Base-by-base conservation (phyloP, 64 coral and sea anemone species). In the Pocillopora damicornis region DNA sequence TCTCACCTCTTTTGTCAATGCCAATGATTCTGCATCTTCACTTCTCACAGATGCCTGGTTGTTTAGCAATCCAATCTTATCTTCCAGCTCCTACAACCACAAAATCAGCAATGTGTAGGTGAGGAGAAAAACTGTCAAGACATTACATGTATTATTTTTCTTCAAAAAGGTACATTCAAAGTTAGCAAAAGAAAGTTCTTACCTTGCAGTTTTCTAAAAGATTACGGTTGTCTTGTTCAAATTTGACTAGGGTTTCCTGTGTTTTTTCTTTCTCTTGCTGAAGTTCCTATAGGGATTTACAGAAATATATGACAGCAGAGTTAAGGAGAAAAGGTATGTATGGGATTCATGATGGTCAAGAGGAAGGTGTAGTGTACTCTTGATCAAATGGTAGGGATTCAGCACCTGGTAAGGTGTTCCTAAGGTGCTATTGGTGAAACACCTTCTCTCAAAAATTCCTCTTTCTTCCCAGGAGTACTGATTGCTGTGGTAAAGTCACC, bases 191-290 rank as follows among this genome's bases (percentile, higher is more conserved):
- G 61, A 83, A 15, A 68, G 5, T 68, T 62, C 62, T 30, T 37
- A 93, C 95, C 92, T 94, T 91, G 62, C 95, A 98, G 16, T 76
- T 91, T 73, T 94, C 86, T 11, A 86, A 69, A 59, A 98, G 87
- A 35, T 94, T 67, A 23, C 86, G 80, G n/a, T 88, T 87, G 15
- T 98, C 95, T 89, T 88, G 80, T 51, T 91, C 92, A 68, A 93
- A 59, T 58, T 94, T 94, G 51, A 86, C 76, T 59, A 98, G 26
- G 66, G 74, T 91, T 76, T 79, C 79, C 76, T 86, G 74, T 35
- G 62, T 86, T 34, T 94, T 75, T 89, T 98, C 95, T 81, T 87
- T 91, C 63, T 98, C 92, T 42, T 82, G 26, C 76, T 98, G 92
- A 4, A 98, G 76, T 42, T 86, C 73, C 92, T 98, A 11, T 36